phyloP scores from a whole-genome alignment of 2,888 invertebrate species.

The Caenorhabditis japonica region DNA sequence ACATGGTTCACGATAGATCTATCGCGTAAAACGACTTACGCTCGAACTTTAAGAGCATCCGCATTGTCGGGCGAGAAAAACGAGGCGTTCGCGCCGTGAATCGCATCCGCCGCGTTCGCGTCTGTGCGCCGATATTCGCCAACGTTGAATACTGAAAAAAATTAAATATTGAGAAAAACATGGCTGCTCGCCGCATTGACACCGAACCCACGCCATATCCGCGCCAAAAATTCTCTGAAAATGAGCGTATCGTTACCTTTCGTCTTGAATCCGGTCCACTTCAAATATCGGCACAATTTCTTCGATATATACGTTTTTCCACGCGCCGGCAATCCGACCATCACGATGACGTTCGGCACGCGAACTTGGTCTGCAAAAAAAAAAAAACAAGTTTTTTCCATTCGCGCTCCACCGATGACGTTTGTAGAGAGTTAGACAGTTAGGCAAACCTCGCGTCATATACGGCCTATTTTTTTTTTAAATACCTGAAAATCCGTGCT shows the following conservation, averaged over 20 bases:
- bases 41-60: constrained; percentile 63
- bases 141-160: constrained; percentile 68
- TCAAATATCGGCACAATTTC: constrained; percentile 95
- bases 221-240: no score
- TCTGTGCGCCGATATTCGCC: constrained; percentile 68
- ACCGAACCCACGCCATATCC: no score
- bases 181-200: no score
- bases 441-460: no score
- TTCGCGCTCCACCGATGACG: no score
- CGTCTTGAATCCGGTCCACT: constrained; percentile 99
- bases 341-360: constrained; percentile 94
- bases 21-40: constrained; percentile 52
- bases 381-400: no score
- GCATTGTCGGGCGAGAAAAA: constrained; percentile 68
- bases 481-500: constrained; percentile 61
- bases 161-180: no score
- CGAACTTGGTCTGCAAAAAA: constrained; percentile 71
- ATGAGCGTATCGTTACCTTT: constrained; percentile 78
- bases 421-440: no score
- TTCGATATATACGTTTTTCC: constrained; percentile 99
- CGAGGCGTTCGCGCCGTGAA: constrained; percentile 67
- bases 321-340: constrained; percentile 97
- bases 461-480: neutral
- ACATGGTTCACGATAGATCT: no score
- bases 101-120: constrained; percentile 62